Percentiles rank a stretch among this genome's conserved stretches.
Evolutionary conservation across 2,113 vertebrate species (phyloP).

Genomic region (Arizona elegans): DNA sequence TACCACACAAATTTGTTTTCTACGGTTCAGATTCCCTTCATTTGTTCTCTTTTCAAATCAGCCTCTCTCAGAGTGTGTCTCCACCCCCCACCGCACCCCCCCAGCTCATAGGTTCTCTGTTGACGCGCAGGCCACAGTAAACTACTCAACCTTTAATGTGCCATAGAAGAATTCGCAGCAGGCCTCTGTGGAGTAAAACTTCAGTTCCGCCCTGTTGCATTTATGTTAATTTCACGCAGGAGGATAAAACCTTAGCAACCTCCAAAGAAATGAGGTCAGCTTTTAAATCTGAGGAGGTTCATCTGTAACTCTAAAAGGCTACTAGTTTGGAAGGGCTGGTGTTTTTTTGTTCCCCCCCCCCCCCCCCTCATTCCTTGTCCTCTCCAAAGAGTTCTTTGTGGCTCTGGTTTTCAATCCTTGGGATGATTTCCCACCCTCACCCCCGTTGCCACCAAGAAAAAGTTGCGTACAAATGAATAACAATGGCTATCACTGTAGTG

Average conservation of each 20-base stretch:
- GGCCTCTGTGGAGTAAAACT: slow-evolving; percentile 22
- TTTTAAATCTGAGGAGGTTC: slow-evolving; percentile 24
- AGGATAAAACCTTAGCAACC: slow-evolving; percentile 20
- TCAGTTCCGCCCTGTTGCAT: slow-evolving; percentile 2
- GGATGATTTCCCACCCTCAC: background rate
- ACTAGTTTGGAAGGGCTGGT: background rate
- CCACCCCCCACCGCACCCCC: too few relatives aligned
- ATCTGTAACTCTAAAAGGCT: slow-evolving; percentile 23
- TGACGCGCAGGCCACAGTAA: background rate
- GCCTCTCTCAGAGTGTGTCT: background rate
- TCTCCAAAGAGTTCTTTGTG: background rate
- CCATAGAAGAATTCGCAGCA: background rate
- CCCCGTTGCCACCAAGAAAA: background rate
- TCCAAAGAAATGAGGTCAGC: slow-evolving; percentile 21
- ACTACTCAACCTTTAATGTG: background rate
- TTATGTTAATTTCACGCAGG: slow-evolving; percentile 32
- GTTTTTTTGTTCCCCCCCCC: background rate
- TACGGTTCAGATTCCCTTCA: background rate
- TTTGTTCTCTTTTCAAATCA: background rate
- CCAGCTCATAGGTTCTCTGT: background rate
- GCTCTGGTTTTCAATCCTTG: background rate
- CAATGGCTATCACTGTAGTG: background rate
- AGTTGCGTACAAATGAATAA: background rate
- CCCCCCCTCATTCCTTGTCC: background rate
- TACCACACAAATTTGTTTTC: background rate